Conservation (phyloP, 2,888 invertebrate genomes). For the Oligia fasciuncula region DNA sequence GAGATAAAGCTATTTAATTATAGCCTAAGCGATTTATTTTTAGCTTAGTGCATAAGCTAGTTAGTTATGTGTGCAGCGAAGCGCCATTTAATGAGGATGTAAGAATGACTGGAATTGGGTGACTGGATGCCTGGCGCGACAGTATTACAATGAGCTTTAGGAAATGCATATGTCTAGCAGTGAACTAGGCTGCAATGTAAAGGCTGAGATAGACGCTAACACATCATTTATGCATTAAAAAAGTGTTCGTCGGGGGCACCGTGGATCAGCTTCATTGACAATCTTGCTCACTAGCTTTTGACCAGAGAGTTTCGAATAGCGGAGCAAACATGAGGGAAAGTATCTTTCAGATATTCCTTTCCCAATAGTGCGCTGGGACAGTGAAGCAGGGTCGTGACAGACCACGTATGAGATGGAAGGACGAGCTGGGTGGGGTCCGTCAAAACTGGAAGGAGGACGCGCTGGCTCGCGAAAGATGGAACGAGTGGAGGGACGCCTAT, state of each 20-base stretch:
- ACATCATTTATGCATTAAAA: not conserved
- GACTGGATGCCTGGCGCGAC: constrained; percentile 16
- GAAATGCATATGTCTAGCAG: constrained; percentile 6
- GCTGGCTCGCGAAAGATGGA: no score
- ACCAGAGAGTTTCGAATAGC: not conserved
- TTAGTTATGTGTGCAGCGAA: constrained; percentile 4
- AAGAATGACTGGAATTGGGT: constrained; percentile 35
- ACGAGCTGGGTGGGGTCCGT: no score
- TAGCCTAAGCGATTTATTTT: constrained; percentile 30
- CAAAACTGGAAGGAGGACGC: no score
- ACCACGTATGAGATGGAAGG: no score
- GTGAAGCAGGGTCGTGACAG: no score
- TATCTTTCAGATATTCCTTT: not conserved
- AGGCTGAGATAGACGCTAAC: not conserved
- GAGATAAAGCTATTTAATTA: constrained; percentile 45
- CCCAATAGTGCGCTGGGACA: no score
- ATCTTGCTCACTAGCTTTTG: not conserved
- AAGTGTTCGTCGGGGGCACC: not conserved
- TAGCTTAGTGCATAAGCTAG: constrained; percentile 29
- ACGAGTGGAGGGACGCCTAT: no score
- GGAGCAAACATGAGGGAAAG: no score
- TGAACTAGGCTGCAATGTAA: not conserved
- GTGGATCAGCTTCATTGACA: not conserved
- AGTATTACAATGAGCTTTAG: constrained; percentile 11
- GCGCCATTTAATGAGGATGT: constrained; percentile 53